Evolutionary conservation across 2,888 invertebrate species (phyloP), one percentile per base, ranked within the genome.

Genomic region (Eupeodes luniger): DNA sequence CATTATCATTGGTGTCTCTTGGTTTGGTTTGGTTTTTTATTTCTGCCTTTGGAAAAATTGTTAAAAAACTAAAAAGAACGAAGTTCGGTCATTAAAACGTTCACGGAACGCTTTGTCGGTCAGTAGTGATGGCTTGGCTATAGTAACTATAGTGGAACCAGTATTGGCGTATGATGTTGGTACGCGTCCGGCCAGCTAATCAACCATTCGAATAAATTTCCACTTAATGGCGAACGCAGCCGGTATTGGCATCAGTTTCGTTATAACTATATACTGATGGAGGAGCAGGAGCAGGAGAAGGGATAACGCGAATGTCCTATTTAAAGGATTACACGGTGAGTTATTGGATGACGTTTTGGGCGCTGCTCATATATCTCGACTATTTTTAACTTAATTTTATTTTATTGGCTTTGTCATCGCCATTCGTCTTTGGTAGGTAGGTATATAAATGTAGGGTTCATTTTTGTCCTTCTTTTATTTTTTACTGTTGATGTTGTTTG

Each of bases 311-410:
- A 92, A 92, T 92, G 92, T 92, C 92, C 92, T 92, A 93, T 93
- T 93, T 92, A 93, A 93, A 93, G 92, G 92, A 93, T 93, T 93
- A 93, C 92, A 90, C 91, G 85, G 90, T 92, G 92, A 92, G 90
- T 92, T 92, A 92, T 92, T 89, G 89, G 89, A 89, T 81, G 85
- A 85, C 88, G 85, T 88, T 88, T 85, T 75, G 81, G 81, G 77
- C 77, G 84, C 77, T 85, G 84, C 74, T 85, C 92, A 92, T 92
- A 92, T 91, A 93, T 91, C 91, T 82, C 89, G 89, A 91, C 92
- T 92, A 92, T 93, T 91, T 93, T 93, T 92, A 93, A 93, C 92
- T 93, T 93, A 92, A 93, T 93, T 93, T 93, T 91, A 92, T 92
- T 92, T 93, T 92, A 93, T 93, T 92, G 91, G 91, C 90, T 85